These are phyloP conservation scores for Ahaetulla prasina DNA, from an alignment of 2,113 vertebrate genomes.

Conservation along the genomic window DNA sequence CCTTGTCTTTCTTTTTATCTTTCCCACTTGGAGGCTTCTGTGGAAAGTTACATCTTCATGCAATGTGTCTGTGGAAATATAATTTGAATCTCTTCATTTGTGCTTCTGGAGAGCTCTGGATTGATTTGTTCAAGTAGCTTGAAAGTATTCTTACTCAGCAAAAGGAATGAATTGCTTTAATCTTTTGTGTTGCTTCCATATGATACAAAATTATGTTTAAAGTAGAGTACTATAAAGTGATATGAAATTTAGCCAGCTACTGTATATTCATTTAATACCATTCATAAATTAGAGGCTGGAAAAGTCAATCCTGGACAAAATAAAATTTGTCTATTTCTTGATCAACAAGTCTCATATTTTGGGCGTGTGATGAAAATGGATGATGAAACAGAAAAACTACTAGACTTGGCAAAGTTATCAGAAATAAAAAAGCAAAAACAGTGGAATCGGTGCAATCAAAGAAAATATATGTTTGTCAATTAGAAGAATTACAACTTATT, in stretches of 20 bases:
- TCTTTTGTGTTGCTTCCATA: neutral
- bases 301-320: neutral
- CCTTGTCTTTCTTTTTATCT: neutral
- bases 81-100: neutral
- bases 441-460: neutral
- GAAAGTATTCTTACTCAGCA: neutral
- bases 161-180: neutral
- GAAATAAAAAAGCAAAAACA: neutral
- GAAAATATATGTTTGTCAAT: neutral
- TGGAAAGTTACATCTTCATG: neutral
- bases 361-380: neutral
- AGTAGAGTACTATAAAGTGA: neutral
- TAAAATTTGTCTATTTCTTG: neutral
- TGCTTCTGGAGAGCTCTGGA: neutral
- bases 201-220: neutral
- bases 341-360: neutral
- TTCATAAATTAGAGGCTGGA: neutral
- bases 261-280: neutral
- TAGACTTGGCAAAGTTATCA: neutral
- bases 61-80: neutral
- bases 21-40: neutral
- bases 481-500: neutral
- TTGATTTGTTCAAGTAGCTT: neutral
- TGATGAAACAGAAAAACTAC: neutral
- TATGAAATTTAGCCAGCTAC: neutral